Percentiles rank a stretch among this genome's conserved stretches.
These are phyloP conservation scores for Incurvaria masculella DNA, from an alignment of 2,888 invertebrate species.

Conservation along the genomic window DNA sequence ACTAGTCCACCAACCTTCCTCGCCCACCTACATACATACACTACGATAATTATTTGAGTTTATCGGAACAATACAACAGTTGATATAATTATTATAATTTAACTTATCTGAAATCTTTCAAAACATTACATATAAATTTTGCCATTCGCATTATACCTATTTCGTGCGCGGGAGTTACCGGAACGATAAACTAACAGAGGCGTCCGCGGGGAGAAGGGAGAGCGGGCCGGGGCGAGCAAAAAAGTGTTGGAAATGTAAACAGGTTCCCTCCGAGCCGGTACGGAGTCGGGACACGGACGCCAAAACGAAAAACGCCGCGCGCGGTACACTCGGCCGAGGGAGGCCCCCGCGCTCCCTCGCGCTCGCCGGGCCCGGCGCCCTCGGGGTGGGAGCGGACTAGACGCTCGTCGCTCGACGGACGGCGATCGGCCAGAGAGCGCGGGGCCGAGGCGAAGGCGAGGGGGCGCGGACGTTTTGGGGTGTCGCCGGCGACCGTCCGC, in stretches of 20 bases:
- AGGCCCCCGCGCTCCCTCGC: background rate
- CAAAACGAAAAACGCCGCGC: constrained; percentile 1
- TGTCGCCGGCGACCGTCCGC: constrained; percentile 28
- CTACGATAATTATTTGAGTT: no score
- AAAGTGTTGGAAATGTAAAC: background rate
- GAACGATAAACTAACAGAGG: no score
- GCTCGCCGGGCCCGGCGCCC: constrained; percentile 1
- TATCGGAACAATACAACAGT: no score
- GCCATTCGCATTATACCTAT: no score
- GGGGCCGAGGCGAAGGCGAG: background rate
- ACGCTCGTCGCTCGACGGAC: constrained; percentile 23
- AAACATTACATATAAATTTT: no score
- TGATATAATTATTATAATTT: no score
- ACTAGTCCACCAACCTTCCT: no score
- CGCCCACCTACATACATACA: no score
- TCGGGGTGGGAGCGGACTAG: background rate
- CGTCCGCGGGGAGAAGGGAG: constrained; percentile 27
- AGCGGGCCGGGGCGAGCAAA: constrained; percentile 22
- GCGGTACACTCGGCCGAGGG: background rate
- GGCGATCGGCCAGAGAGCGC: constrained; percentile 25
- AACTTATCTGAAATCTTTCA: no score
- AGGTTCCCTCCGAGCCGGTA: constrained; percentile 18
- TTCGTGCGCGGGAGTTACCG: no score
- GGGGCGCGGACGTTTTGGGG: constrained; percentile 25
- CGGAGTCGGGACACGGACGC: constrained; percentile 12